Evolutionary conservation across 2,888 invertebrate species (phyloP).

Genomic region (Sphaerophoria rueppellii): DNA sequence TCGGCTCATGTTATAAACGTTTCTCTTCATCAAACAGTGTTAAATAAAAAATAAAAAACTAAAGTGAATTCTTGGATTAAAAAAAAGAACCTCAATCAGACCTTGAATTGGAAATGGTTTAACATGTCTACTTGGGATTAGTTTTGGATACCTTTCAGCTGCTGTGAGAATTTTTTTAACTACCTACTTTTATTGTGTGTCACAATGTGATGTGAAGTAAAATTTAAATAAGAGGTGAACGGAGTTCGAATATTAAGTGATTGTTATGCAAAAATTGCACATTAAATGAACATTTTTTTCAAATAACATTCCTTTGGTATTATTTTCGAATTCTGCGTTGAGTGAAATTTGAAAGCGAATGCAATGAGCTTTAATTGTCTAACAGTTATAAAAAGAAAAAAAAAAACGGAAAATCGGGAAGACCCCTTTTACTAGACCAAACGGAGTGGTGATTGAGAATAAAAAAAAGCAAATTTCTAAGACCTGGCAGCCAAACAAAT

Average conservation of each 20-base stretch:
- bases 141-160: background rate
- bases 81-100: background rate
- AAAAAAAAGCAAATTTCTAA: no score
- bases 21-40: slow-evolving; percentile 16
- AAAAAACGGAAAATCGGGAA: background rate
- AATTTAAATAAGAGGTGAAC: slow-evolving; percentile 71
- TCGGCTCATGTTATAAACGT: slow-evolving; percentile 58
- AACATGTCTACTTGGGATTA: slow-evolving; percentile 18
- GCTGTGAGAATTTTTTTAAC: background rate
- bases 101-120: slow-evolving; percentile 12
- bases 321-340: background rate
- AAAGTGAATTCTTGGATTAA: slow-evolving; percentile 31
- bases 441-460: no score
- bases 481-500: no score
- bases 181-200: slow-evolving; percentile 18
- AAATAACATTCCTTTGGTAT: background rate
- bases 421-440: background rate
- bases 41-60: background rate
- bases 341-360: background rate
- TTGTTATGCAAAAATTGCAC: slow-evolving; percentile 24
- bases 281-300: background rate
- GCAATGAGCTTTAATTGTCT: background rate
- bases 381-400: background rate
- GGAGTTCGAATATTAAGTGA: slow-evolving; percentile 28
- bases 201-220: slow-evolving; percentile 49